Conservation (phyloP, 2,888 invertebrate species). For the Imbricaverruca yamaguchii region DNA sequence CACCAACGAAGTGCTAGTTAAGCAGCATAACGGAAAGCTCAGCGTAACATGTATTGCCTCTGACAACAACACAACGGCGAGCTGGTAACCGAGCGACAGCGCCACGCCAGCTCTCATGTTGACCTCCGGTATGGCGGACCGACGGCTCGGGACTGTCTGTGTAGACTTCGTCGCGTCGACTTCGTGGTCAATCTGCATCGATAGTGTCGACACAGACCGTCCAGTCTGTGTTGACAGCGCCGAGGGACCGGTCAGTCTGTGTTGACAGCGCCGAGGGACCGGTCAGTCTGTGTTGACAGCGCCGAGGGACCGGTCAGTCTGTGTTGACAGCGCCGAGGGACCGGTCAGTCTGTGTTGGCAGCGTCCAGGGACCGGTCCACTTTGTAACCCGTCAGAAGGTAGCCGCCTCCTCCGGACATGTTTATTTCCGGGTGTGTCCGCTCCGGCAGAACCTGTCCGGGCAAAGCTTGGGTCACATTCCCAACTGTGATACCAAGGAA, state of each 20-base stretch:
- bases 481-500: neutral
- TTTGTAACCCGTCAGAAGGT: slow-evolving; percentile 63
- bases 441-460: slow-evolving; percentile 57
- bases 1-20: too few species aligned
- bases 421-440: slow-evolving; percentile 91
- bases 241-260: neutral
- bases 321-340: neutral
- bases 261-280: neutral
- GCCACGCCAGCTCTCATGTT: too few species aligned
- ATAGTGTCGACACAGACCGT: neutral
- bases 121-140: too few species aligned
- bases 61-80: too few species aligned
- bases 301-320: neutral
- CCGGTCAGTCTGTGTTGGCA: neutral
- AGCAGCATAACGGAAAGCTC: too few species aligned
- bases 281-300: too few species aligned
- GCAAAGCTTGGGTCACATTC: neutral
- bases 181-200: neutral
- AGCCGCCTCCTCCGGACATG: slow-evolving; percentile 84
- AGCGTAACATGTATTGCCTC: too few species aligned
- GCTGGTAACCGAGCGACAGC: too few species aligned
- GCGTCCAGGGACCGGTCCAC: slow-evolving; percentile 35
- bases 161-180: neutral
- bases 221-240: neutral
- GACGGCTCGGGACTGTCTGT: too few species aligned